Evolutionary conservation across 2,888 invertebrate species (phyloP).

Genomic region (Netelia virgata): DNA sequence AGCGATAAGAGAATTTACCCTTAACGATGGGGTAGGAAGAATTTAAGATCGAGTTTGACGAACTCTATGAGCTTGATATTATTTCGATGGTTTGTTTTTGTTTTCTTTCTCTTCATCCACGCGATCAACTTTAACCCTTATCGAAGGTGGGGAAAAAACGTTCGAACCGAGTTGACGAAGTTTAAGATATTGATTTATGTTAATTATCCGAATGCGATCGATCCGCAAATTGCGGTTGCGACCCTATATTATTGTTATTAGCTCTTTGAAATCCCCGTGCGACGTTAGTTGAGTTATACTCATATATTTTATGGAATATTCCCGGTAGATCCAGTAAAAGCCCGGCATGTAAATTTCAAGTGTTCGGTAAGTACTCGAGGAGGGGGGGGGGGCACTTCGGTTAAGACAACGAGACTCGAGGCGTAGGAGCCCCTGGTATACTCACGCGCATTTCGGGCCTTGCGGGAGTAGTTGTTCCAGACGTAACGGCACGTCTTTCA

Average conservation of each 20-base stretch:
- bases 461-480: conserved; percentile 1
- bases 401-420: conserved; percentile 54
- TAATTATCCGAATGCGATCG: too few species aligned
- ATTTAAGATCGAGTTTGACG: too few species aligned
- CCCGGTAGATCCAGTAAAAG: conserved; percentile 55
- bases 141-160: too few species aligned
- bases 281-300: background rate
- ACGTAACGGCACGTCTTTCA: conserved; percentile 32
- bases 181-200: too few species aligned
- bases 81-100: background rate
- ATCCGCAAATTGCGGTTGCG: background rate
- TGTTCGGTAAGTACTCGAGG: conserved; percentile 46
- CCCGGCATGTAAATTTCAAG: conserved; percentile 56
- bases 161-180: too few species aligned
- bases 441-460: conserved; percentile 34
- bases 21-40: too few species aligned
- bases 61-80: too few species aligned
- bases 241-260: conserved; percentile 20
- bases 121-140: too few species aligned
- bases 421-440: conserved; percentile 16
- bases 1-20: background rate
- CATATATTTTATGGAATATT: conserved; percentile 48
- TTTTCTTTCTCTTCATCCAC: background rate
- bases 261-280: conserved; percentile 29
- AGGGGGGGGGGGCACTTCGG: conserved; percentile 44